These are phyloP conservation scores for Myotis davidii DNA, from an alignment of 2,113 vertebrate genomes.

Conservation along the genomic window DNA sequence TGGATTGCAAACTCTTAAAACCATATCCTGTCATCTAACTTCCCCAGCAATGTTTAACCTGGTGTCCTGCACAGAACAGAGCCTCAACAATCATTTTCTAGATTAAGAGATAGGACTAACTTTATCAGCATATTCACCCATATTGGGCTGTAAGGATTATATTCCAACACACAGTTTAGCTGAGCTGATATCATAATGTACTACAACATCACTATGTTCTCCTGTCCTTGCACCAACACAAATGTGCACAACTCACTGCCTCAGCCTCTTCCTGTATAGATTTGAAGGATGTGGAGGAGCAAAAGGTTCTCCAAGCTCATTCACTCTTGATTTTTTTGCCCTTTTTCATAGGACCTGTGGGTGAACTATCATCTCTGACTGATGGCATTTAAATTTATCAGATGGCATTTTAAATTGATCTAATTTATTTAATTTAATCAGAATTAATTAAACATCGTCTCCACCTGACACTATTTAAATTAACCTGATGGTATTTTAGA, in stretches of 20 bases:
- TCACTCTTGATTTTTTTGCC: background rate
- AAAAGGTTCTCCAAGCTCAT: background rate
- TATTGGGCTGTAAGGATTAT: background rate
- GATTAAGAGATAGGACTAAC: background rate
- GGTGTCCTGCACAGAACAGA: background rate
- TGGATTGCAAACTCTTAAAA: background rate
- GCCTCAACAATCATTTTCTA: background rate
- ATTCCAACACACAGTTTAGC: background rate
- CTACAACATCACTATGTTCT: background rate
- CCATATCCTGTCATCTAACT: background rate
- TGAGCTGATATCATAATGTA: background rate
- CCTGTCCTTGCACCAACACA: background rate
- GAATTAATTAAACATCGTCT: constrained; percentile 68
- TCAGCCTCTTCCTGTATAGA: background rate
- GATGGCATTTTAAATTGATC: constrained; percentile 60
- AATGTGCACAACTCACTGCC: background rate
- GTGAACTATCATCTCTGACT: background rate
- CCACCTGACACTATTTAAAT: constrained; percentile 59
- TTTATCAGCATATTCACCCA: background rate
- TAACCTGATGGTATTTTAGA: constrained; percentile 58
- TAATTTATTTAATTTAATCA: constrained; percentile 61
- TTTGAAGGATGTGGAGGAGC: background rate
- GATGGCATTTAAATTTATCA: constrained; percentile 52
- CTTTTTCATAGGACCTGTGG: background rate
- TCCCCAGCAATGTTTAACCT: background rate